Evolutionary conservation across 2,888 invertebrate genomes (phyloP), one percentile per base, ranked within the genome.

Genomic region (Trichopoda pennipes): DNA sequence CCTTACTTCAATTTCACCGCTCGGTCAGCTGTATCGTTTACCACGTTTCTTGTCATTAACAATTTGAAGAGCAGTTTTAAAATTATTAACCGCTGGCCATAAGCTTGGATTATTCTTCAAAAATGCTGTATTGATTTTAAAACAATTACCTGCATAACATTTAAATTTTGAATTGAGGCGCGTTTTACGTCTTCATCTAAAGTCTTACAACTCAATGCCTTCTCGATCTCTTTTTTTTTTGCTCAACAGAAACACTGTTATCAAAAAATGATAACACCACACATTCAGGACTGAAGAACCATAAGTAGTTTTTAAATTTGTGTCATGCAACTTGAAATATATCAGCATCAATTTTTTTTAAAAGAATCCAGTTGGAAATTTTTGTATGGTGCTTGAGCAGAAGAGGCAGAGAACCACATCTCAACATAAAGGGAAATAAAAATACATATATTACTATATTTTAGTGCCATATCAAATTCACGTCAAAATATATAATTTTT

Each of bases 401-500:
- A 53, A 55, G 69, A 55, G 55, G 55, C 53, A 55, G 53, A n/a
- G 38, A 9, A 47, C 47, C 47, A 47, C 42, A 56, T 55, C 56
- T 56, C 44, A 56, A 56, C 69, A 70, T 70, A 70, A 44, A 70
- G 23, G 56, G 58, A 56, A 56, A 70, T 70, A 56, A 70, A 70
- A 42, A 56, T 56, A 70, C 72, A 72, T 60, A 72, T 38, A 60
- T 60, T 47, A 35, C 23, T 51, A 51, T 51, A 7, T 68, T 68
- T 68, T 53, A 38, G 55, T 42, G 55, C 55, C 55, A 68, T 38
- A 53, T 68, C 55, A 38, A 51, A 51, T 12, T 51, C 21, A 51
- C 51, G 51, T 56, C 56, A 44, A 56, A 69, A 56, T 69, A 69
- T n/a, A n/a, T n/a, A n/a, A n/a, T n/a, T n/a, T n/a, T n/a, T n/a